A percentile compares a stretch with the other conserved stretches of the same genome.
Evolutionary conservation across 1,140 invertebrate species (phyloP).

Genomic region (Colletes gigas): DNA sequence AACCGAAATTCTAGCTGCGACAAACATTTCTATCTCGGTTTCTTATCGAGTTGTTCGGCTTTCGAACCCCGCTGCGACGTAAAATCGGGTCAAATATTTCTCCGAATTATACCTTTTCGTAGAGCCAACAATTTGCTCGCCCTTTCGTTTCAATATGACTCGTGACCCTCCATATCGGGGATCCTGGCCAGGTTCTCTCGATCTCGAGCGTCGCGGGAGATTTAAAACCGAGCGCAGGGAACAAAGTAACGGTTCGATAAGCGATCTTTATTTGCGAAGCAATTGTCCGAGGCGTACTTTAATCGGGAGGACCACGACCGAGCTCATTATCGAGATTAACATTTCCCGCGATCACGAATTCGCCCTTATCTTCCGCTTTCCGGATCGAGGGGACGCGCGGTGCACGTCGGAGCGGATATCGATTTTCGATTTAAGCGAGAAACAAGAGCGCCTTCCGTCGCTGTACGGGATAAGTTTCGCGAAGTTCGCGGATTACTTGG

Average conservation of each 20-base stretch:
- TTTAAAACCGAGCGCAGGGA: background rate
- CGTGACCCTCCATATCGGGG: too few species aligned
- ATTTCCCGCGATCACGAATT: slow-evolving; percentile 24
- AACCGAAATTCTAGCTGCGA: too few species aligned
- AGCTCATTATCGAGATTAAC: slow-evolving; percentile 45
- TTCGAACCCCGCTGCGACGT: background rate
- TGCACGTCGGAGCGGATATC: background rate
- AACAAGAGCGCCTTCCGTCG: slow-evolving; percentile 2
- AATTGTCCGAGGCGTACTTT: background rate
- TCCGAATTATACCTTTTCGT: too few species aligned
- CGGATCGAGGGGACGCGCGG: too few species aligned
- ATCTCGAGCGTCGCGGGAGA: background rate
- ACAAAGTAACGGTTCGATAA: slow-evolving; percentile 4
- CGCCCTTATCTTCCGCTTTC: background rate
- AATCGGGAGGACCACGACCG: slow-evolving; percentile 8
- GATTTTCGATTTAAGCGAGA: slow-evolving; percentile 17
- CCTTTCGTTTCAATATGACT: too few species aligned
- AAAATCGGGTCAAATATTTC: background rate
- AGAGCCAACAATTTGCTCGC: too few species aligned
- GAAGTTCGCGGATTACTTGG: background rate
- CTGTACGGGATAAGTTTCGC: background rate
- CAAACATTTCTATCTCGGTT: too few species aligned
- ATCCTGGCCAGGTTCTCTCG: background rate
- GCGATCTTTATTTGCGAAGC: slow-evolving; percentile 5
- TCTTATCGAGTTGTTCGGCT: too few species aligned